phyloP scores from a whole-genome alignment of 1,140 invertebrate genomes.

The Zaprionus capensis region DNA sequence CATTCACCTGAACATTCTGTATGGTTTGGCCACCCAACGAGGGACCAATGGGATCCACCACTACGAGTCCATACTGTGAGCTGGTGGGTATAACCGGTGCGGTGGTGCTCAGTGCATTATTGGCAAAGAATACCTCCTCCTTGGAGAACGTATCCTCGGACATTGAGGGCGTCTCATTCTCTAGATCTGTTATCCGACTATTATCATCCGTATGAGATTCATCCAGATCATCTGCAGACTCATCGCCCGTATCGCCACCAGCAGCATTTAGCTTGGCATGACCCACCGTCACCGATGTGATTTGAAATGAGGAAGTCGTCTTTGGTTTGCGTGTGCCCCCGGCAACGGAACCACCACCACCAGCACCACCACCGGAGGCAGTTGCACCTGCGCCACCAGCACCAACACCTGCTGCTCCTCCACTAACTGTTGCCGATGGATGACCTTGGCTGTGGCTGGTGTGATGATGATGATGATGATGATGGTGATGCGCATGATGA shows the following conservation, averaged over 20 bases:
- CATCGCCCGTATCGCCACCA: slow-evolving; percentile 94
- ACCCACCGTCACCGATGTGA: slow-evolving; percentile 94
- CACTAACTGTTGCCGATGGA: slow-evolving; percentile 38
- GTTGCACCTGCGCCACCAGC: slow-evolving; percentile 27
- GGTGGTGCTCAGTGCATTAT: slow-evolving; percentile 89
- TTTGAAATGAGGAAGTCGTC: slow-evolving; percentile 94
- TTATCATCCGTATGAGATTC: slow-evolving; percentile 96
- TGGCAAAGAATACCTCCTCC: slow-evolving; percentile 92
- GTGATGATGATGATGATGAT: slow-evolving; percentile 54
- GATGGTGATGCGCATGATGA: slow-evolving; percentile 53
- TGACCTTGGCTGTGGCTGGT: slow-evolving; percentile 74
- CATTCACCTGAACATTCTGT: slow-evolving; percentile 87
- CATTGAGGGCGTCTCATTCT: slow-evolving; percentile 93
- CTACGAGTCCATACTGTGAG: slow-evolving; percentile 92
- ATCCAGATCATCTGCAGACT: slow-evolving; percentile 96
- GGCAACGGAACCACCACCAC: slow-evolving; percentile 17
- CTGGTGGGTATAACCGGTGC: slow-evolving; percentile 93
- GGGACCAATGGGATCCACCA: slow-evolving; percentile 86
- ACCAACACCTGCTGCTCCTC: background rate
- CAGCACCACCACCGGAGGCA: slow-evolving; percentile 1
- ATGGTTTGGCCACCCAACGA: slow-evolving; percentile 68
- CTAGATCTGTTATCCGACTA: slow-evolving; percentile 91
- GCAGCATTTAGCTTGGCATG: slow-evolving; percentile 86
- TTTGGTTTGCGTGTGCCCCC: slow-evolving; percentile 78
- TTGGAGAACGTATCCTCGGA: slow-evolving; percentile 93